These are phyloP conservation scores for Brenthis hecate DNA, from an alignment of 2,888 invertebrate species.

Conservation along the genomic window DNA sequence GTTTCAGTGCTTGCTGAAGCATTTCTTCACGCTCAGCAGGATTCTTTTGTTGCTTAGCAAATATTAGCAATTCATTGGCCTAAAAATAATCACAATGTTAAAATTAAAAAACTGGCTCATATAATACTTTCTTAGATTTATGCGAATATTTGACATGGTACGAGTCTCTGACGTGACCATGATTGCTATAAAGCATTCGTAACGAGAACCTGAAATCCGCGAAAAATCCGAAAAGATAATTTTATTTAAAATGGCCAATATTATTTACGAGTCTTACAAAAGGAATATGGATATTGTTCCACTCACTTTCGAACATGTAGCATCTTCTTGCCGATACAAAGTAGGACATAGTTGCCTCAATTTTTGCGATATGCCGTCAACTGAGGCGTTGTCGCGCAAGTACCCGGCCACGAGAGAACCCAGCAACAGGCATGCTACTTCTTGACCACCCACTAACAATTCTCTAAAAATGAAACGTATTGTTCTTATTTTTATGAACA, in stretches of 20 bases:
- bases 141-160: too few species aligned
- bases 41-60: constrained; percentile 89
- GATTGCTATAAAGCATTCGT: too few species aligned
- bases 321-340: constrained; percentile 96
- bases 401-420: constrained; percentile 94
- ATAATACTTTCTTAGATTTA: too few species aligned
- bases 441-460: constrained; percentile 89
- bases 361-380: constrained; percentile 93
- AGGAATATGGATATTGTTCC: neutral
- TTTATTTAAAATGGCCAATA: too few species aligned
- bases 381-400: constrained; percentile 96
- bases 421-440: constrained; percentile 85
- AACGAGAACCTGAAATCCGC: too few species aligned
- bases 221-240: neutral
- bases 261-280: too few species aligned
- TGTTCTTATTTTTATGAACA: neutral
- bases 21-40: constrained; percentile 89
- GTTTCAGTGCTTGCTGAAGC: constrained; percentile 88
- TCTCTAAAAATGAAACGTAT: constrained; percentile 79
- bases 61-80: constrained; percentile 94
- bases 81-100: constrained; percentile 55
- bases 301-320: constrained; percentile 94
- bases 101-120: neutral
- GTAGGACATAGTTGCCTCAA: constrained; percentile 95
- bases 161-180: neutral